phyloP scores from a whole-genome alignment of 1,140 invertebrate genomes.

The Megalopta genalis region DNA sequence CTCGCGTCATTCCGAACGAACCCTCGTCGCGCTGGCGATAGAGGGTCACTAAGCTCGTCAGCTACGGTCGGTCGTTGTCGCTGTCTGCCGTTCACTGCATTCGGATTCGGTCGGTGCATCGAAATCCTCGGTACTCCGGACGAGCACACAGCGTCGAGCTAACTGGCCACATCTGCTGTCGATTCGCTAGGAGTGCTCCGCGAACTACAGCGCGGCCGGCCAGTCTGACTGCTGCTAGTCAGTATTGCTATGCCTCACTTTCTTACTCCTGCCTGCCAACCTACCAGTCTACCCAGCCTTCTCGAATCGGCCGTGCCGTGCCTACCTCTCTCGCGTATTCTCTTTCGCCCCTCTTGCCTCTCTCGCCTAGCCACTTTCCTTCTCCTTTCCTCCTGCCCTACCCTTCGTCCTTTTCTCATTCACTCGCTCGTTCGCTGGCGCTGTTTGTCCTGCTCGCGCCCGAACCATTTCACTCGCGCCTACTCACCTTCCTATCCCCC shows the following conservation, averaged over 20 bases:
- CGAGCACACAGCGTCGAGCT: slow-evolving; percentile 59
- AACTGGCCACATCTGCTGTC: slow-evolving; percentile 68
- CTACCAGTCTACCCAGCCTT: slow-evolving; percentile 38
- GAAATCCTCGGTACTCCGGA: slow-evolving; percentile 41
- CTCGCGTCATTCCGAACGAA: neutral
- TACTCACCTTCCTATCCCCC: slow-evolving; percentile 35
- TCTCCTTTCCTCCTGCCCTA: slow-evolving; percentile 34
- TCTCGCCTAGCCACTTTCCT: neutral
- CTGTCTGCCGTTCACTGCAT: slow-evolving; percentile 10
- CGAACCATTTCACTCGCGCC: slow-evolving; percentile 12
- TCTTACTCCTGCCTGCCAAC: slow-evolving; percentile 46
- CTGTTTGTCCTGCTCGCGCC: neutral
- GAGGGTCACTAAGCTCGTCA: slow-evolving; percentile 20
- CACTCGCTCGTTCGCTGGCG: slow-evolving; percentile 20
- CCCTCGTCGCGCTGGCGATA: neutral
- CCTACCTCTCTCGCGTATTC: slow-evolving; percentile 46
- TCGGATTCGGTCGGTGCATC: slow-evolving; percentile 23
- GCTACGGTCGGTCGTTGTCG: slow-evolving; percentile 12
- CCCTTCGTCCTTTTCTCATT: slow-evolving; percentile 9
- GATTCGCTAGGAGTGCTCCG: slow-evolving; percentile 50
- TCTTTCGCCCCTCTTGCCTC: neutral
- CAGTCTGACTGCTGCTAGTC: slow-evolving; percentile 44
- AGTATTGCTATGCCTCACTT: slow-evolving; percentile 35
- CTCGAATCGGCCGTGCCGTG: slow-evolving; percentile 42
- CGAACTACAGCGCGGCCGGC: slow-evolving; percentile 39